Evolutionary conservation across 2,113 vertebrate genomes (phyloP), one percentile per base, ranked within the genome.

Genomic region (Hyaena hyaena): DNA sequence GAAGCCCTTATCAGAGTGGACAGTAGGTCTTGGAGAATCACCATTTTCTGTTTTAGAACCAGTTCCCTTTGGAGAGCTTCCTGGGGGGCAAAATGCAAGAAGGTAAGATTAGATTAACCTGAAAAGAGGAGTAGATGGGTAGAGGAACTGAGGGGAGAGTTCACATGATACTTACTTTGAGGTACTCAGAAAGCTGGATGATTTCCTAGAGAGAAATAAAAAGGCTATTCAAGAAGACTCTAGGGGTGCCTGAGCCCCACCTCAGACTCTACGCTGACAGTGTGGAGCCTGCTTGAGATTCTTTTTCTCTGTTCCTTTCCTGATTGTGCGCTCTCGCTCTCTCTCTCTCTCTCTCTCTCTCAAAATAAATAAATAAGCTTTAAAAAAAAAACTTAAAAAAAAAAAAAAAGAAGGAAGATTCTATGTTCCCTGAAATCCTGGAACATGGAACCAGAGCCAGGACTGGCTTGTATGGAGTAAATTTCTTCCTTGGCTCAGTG

Each of bases 21-120:
- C 50, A 99, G 71, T 5, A 99, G 98, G 93, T 99, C 98, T 96
- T 99, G 99, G 58, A 99, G 93, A 97, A 98, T 93, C 82, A 98
- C 84, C 98, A 99, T 98, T 97, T 99, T 99, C 95, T 99, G 98
- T 93, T 99, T 99, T 80, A 99, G 98, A 97, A 98, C 95, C 95
- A 99, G 98, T 96, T 99, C 99, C 0, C 99, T 98, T 84, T 99
- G 99, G 77, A 99, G 96, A 10, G 99, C 99, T 83, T 99, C 99
- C 99, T 99, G 95, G 0, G 55, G 45, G 77, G 48, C 21, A 66
- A 69, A 91, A 92, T 43, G 12, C 73, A 95, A 45, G 58, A 82
- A 35, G n/a, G 12, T 58, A 28, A 69, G 73, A 28, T 85, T 90
- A 69, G 73, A 28, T 85, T 90, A 90, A 45, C 50, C 24, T n/a